Base-by-base conservation (phyloP, 2,888 invertebrate species). In the Caenorhabditis uteleia region DNA sequence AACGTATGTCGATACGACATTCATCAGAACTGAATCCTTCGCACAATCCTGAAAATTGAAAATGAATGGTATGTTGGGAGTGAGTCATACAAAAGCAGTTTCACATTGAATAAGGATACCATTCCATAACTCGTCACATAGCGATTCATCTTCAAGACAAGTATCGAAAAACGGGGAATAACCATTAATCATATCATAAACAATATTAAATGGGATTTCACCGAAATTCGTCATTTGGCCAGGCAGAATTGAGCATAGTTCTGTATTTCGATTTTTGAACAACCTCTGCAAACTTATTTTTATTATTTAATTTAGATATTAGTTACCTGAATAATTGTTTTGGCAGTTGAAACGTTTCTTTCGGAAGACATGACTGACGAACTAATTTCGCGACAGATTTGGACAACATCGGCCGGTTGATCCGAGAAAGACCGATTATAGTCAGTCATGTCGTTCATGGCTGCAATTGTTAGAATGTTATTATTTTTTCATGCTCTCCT, bases 161-260 rank as follows among this genome's bases (percentile, higher is more conserved):
- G 61, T 62, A 48, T 68, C 68, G 47, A 70, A 73, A 38, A 73
- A 73, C 16, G 50, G 25, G 1, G 68, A 67, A 23, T 46, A 48
- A n/a, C 36, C 47, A 27, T 65, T 47, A 27, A 67, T 67, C 12
- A 72, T 48, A 1, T 64, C 47, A 20, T 51, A 40, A 5, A 69
- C 34, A 4, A 47, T 40, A 20, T 26, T 25, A 27, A 55, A 70
- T 21, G 55, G 48, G 1, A 51, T 45, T 6, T 62, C 69, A 3
- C 34, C 25, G 27, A 47, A 48, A 18, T 53, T 34, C 33, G 16
- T 36, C 7, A 39, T n/a, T 2, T 39, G 26, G 10, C 61, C 51
- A 6, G 69, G 68, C 2, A 57, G 40, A 25, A 73, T 60, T 5
- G 60, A 29, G 39, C 70, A 70, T 25, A 73, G 27, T 29, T 73